These are phyloP conservation scores for Dryocosmus kuriphilus DNA, from an alignment of 2,888 invertebrate species.

Conservation along the genomic window DNA sequence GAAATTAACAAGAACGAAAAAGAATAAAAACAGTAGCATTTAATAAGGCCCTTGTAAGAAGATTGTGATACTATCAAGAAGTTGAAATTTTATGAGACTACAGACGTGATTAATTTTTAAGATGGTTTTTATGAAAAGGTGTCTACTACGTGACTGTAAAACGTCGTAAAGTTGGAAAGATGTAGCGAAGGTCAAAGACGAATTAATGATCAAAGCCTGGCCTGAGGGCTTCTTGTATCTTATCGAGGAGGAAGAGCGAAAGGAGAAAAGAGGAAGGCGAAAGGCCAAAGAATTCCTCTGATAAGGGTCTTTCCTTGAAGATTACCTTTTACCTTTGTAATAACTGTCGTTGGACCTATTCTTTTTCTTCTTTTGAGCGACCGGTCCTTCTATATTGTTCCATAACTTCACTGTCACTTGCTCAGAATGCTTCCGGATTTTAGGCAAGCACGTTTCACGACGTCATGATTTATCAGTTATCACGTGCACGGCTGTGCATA, in stretches of 20 bases:
- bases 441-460: constrained; percentile 9
- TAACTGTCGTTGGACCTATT: background rate
- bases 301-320: background rate
- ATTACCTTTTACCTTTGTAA: constrained; percentile 3
- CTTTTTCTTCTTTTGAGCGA: background rate
- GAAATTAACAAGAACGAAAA: too few species aligned
- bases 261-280: background rate
- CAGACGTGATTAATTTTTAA: background rate
- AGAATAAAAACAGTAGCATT: too few species aligned
- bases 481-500: constrained; percentile 21
- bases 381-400: background rate
- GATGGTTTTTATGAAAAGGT: background rate
- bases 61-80: background rate
- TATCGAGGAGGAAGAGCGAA: background rate
- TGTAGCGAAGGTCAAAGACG: constrained; percentile 24
- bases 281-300: background rate
- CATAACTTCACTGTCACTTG: constrained; percentile 13
- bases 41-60: background rate
- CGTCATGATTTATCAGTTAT: constrained; percentile 31
- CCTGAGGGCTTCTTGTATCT: constrained; percentile 1
- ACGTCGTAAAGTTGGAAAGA: background rate
- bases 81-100: background rate
- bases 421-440: background rate
- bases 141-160: background rate
- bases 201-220: constrained; percentile 29